Percentiles rank a stretch among this genome's conserved stretches.
phyloP scores from a whole-genome alignment of 2,888 invertebrate species.

The Galeruca laticollis region DNA sequence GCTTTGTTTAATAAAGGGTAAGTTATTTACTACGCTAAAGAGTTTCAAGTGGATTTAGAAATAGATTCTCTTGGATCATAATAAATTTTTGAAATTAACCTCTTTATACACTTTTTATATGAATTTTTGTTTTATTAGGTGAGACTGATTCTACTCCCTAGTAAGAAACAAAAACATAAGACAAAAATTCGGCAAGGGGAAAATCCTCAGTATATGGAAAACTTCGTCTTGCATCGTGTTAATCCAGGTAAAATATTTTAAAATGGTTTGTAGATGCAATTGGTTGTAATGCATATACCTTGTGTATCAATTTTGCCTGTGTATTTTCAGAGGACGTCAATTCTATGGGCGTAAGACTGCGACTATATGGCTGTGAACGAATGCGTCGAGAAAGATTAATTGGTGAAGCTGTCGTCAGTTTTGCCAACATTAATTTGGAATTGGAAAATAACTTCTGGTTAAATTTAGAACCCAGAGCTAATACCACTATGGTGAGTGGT shows the following conservation, averaged over 20 bases:
- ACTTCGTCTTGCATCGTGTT: constrained; percentile 90
- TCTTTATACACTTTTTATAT: no score
- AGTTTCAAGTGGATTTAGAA: no score
- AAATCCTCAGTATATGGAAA: constrained; percentile 93
- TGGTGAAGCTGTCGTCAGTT: constrained; percentile 91
- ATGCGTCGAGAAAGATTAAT: constrained; percentile 93
- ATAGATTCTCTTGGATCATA: not conserved
- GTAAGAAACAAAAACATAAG: constrained; percentile 94
- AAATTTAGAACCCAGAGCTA: constrained; percentile 80
- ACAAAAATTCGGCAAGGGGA: constrained; percentile 93
- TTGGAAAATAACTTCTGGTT: constrained; percentile 92
- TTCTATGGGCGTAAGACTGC: constrained; percentile 89
- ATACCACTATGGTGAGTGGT: constrained; percentile 67
- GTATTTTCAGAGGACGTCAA: constrained; percentile 84
- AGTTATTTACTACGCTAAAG: no score
- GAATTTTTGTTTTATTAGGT: constrained; percentile 72
- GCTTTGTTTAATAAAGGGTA: no score
- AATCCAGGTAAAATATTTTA: constrained; percentile 77
- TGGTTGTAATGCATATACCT: not conserved
- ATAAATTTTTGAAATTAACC: no score
- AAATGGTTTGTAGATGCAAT: not conserved
- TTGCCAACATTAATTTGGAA: constrained; percentile 90
- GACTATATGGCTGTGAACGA: constrained; percentile 92
- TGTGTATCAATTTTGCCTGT: not conserved
- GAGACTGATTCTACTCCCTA: constrained; percentile 87